A percentile compares a stretch with the other conserved stretches of the same genome.
phyloP scores from a whole-genome alignment of 2,888 invertebrate species.

The Syrista parreyssii region DNA sequence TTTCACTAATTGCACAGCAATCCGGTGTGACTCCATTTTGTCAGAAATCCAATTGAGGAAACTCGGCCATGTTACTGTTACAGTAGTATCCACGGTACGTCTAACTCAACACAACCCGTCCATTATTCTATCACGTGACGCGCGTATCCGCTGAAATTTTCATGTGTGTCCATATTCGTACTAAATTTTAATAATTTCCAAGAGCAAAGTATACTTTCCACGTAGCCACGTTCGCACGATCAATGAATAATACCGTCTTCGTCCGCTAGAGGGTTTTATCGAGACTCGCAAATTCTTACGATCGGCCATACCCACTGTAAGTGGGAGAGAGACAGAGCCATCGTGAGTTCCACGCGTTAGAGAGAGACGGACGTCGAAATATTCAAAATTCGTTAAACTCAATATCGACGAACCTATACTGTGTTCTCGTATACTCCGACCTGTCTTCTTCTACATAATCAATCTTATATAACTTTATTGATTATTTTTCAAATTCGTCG shows the following conservation, averaged over 20 bases:
- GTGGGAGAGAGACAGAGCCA: background rate
- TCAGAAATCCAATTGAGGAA: constrained; percentile 53
- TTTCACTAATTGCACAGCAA: constrained; percentile 24
- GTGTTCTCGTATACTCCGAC: background rate
- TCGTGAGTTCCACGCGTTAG: background rate
- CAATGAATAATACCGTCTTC: background rate
- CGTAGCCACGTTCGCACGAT: background rate
- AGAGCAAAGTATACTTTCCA: background rate
- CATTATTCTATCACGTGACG: constrained; percentile 33
- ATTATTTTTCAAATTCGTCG: background rate
- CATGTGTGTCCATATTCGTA: background rate
- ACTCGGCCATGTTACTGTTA: constrained; percentile 35
- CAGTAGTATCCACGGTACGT: background rate
- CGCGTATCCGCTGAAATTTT: constrained; percentile 42
- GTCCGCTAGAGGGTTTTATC: background rate
- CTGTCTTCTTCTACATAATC: background rate
- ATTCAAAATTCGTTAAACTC: background rate
- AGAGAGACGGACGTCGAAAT: background rate
- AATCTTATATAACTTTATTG: background rate
- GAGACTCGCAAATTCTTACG: background rate
- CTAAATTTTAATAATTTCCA: background rate
- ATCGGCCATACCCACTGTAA: background rate
- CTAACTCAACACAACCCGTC: background rate
- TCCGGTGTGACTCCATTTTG: constrained; percentile 40
- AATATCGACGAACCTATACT: background rate